Base-by-base conservation (phyloP, 2,113 vertebrate genomes). In the Dissostichus mawsoni region DNA sequence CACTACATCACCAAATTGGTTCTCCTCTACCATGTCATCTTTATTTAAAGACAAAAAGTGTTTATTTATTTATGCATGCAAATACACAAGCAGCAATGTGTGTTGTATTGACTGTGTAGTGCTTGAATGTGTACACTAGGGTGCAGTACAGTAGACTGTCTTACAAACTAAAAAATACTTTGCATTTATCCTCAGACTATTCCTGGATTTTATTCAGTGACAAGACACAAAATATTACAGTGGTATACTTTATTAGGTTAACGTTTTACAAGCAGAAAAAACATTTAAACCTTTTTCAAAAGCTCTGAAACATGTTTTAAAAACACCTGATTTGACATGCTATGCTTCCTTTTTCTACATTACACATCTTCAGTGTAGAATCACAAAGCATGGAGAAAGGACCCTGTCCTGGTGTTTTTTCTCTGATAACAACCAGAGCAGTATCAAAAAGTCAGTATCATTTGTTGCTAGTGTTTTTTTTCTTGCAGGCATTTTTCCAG, bases 31-130 rank as follows among this genome's bases (percentile, higher is more conserved):
- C 23, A 44, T 72, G 44, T 65, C 77, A 83, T 81, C 41, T 73
- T 76, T 81, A 70, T 82, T 80, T 87, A 45, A 85, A 69, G 56
- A 58, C 4, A 8, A 29, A 18, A 67, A 77, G 18, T 51, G 58
- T 48, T 50, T 65, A 56, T 48, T 50, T 65, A 56, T 16, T 23
- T 47, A 59, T 76, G 66, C 77, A 73, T 76, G 52, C 69, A 45
- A 68, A 85, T 81, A 80, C 25, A 80, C 82, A 75, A 68, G 69
- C 12, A 52, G 51, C 45, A 10, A 11, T 29, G 67, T 61, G 62
- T 17, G 20, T 14, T 13, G 7, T 0, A 3, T 52, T 16, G 20
- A 23, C 25, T 55, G 23, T 7, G 78, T 29, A 51, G 44, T 71
- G 36, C 48, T 41, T 57, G 23, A 0, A 36, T 58, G 33, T 69